Evolutionary conservation across 2,888 invertebrate species (phyloP).

Genomic region (Protodeltote pygarga): DNA sequence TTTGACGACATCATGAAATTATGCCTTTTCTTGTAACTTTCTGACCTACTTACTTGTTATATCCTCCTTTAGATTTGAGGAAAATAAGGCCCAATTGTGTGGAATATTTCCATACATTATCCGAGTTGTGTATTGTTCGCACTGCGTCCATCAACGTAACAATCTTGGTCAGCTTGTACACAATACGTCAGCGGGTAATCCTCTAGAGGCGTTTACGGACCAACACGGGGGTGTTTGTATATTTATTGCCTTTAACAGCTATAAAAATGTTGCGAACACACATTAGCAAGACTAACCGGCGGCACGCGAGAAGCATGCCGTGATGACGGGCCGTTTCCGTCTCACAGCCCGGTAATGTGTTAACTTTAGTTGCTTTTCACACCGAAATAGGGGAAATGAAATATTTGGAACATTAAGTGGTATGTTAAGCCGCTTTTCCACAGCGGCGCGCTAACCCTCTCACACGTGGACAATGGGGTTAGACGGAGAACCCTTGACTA

Average conservation of each 20-base stretch:
- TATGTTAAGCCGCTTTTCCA: slow-evolving; percentile 19
- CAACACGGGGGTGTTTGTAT: slow-evolving; percentile 42
- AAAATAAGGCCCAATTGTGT: slow-evolving; percentile 27
- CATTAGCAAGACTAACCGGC: slow-evolving; percentile 75
- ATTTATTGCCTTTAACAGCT: slow-evolving; percentile 73
- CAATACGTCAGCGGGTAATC: slow-evolving; percentile 64
- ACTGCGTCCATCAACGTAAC: slow-evolving; percentile 21
- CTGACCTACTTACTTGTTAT: slow-evolving; percentile 29
- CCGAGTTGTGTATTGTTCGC: slow-evolving; percentile 11
- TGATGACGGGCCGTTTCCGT: slow-evolving; percentile 54
- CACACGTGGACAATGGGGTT: slow-evolving; percentile 7
- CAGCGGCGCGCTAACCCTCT: neutral
- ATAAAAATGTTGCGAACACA: slow-evolving; percentile 78
- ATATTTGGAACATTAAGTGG: slow-evolving; percentile 43
- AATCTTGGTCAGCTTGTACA: slow-evolving; percentile 52
- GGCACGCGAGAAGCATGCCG: slow-evolving; percentile 72
- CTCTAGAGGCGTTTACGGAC: slow-evolving; percentile 49
- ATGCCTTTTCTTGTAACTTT: slow-evolving; percentile 24
- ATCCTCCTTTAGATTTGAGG: slow-evolving; percentile 8
- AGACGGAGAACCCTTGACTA: neutral
- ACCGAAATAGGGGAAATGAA: slow-evolving; percentile 48
- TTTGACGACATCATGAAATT: slow-evolving; percentile 34
- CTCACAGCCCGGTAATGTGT: slow-evolving; percentile 42
- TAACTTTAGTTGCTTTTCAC: slow-evolving; percentile 50
- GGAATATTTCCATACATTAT: slow-evolving; percentile 33